Base-by-base conservation (phyloP, 2,888 invertebrate genomes). In the Synanthedon andrenaeformis region DNA sequence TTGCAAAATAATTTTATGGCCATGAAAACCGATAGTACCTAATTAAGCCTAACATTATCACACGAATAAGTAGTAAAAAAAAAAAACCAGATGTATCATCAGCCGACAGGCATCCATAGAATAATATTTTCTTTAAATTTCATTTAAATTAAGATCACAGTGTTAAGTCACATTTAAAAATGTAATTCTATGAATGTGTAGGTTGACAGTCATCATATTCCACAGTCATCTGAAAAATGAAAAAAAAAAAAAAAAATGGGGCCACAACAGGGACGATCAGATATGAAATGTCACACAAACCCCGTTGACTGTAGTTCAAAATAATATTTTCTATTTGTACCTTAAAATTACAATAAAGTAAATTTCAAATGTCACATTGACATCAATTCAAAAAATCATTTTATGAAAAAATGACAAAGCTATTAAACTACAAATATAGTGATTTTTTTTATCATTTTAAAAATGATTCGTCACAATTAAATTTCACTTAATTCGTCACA, bases 71-170 rank as follows among this genome's bases (percentile, higher is more conserved):
- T 82, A 79, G 82, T 77, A 72, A 79, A 76, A 67, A 74, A 74
- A 74, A 76, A 68, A 55, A 70, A 66, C 74, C 67, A 72, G 61
- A 70, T 69, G 64, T 72, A 82, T 80, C 81, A 74, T 83, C 82
- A 35, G 35, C 35, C 57, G 77, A 71, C 76, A 66, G 64, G 59
- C 76, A 76, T 79, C 75, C 81, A 79, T 72, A 84, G 84, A 83
- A 35, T 35, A 35, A 8, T 10, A 35, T 78, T 79, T 76, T 83
- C 78, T 79, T 83, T 81, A 84, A 80, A 79, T 82, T 75, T 75
- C 75, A 73, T 72, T 85, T 86, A 87, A 87, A 87, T 83, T 87
- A 87, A 82, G 84, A 87, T 87, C 87, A 87, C 87, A 87, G 87
- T 81, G 79, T 81, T 84, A 86, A 85, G 85, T 87, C 84, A 87